A percentile compares a stretch with the other conserved stretches of the same genome.
Conservation (phyloP, 1,140 invertebrate genomes). For the Lordiphosa clarofinis region DNA sequence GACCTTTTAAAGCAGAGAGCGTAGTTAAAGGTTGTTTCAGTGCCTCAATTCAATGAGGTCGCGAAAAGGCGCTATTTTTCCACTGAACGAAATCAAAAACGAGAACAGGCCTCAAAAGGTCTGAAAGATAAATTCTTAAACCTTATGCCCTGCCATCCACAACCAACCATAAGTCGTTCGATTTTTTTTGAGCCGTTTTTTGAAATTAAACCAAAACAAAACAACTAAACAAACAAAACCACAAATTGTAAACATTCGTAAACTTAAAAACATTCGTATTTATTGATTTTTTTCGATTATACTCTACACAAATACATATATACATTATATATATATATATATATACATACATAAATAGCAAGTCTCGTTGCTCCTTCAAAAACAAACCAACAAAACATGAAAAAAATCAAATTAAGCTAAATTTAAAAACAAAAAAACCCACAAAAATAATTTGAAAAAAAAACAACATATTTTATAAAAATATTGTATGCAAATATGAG, state of each 20-base stretch:
- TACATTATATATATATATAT: conserved; percentile 24
- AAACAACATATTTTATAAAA: conserved; percentile 72
- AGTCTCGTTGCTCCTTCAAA: conserved; percentile 37
- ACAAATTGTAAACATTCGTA: conserved; percentile 59
- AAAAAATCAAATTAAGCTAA: conserved; percentile 72
- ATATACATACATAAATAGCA: conserved; percentile 24
- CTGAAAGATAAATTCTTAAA: too few species aligned
- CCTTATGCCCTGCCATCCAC: not conserved
- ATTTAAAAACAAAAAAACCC: conserved; percentile 38
- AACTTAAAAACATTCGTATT: conserved; percentile 73
- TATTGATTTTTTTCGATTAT: conserved; percentile 63
- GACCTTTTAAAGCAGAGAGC: too few species aligned
- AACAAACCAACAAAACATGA: conserved; percentile 21
- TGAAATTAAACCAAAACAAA: conserved; percentile 31
- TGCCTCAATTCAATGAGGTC: too few species aligned
- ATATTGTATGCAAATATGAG: conserved; percentile 73
- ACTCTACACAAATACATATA: conserved; percentile 48
- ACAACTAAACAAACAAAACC: not conserved
- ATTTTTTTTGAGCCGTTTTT: conserved; percentile 72
- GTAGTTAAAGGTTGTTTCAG: too few species aligned
- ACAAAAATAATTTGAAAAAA: conserved; percentile 43
- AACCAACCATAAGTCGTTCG: conserved; percentile 52
- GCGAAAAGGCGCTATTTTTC: too few species aligned
- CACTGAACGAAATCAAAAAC: too few species aligned
- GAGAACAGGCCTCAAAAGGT: too few species aligned